Percentiles rank a stretch among this genome's conserved stretches.
phyloP scores from a whole-genome alignment of 64 coral and sea anemone genomes.

The Montipora capricornis region DNA sequence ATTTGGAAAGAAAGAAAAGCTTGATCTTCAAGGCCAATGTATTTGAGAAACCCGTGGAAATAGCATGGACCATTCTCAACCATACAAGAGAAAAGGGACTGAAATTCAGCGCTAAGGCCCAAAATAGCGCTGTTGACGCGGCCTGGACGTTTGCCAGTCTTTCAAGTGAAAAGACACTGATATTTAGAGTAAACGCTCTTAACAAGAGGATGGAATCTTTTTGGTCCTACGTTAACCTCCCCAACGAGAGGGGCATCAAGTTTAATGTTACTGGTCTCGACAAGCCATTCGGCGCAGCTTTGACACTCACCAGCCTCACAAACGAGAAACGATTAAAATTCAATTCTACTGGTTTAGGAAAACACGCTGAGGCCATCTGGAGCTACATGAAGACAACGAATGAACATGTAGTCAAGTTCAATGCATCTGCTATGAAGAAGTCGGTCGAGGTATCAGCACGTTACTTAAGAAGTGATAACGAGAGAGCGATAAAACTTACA shows the following conservation, averaged over 20 bases:
- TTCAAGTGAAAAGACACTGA: constrained; percentile 26
- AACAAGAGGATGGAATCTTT: constrained; percentile 66
- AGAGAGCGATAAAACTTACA: constrained; percentile 60
- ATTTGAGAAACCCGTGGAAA: constrained; percentile 37
- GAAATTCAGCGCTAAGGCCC: constrained; percentile 25
- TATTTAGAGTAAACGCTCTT: constrained; percentile 56
- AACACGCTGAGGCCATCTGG: constrained; percentile 66
- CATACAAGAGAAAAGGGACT: constrained; percentile 42
- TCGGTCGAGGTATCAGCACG: constrained; percentile 29
- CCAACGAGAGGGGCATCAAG: constrained; percentile 57
- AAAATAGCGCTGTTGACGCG: constrained; percentile 3
- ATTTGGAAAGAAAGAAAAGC: constrained; percentile 66
- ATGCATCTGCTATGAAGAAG: constrained; percentile 76
- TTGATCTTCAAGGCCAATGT: constrained; percentile 71
- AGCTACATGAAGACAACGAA: constrained; percentile 63
- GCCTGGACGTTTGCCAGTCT: constrained; percentile 33
- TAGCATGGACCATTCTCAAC: constrained; percentile 6
- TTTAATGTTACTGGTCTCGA: constrained; percentile 77
- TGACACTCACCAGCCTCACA: constrained; percentile 63
- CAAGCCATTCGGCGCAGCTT: constrained; percentile 67
- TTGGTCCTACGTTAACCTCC: constrained; percentile 57
- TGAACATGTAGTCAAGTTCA: constrained; percentile 72
- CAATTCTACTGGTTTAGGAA: constrained; percentile 69
- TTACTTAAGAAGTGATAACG: constrained; percentile 29
- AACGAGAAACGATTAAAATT: constrained; percentile 78